Evolutionary conservation across 2,113 vertebrate genomes (phyloP).

Genomic region (Austrofundulus limnaeus): DNA sequence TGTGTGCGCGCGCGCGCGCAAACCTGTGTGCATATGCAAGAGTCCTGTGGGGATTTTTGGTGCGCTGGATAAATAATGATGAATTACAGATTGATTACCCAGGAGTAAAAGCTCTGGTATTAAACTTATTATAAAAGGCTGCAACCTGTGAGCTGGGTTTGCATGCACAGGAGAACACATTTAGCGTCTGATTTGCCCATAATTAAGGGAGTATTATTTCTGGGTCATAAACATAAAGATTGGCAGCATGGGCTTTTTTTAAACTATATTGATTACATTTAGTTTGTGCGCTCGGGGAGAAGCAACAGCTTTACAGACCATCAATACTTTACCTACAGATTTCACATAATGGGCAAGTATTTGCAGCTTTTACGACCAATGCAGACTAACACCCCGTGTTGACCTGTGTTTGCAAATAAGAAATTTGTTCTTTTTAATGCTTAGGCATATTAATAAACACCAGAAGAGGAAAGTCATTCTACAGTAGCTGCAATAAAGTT

Average conservation of each 20-base stretch:
- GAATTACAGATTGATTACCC: conserved; percentile 77
- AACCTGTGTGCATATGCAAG: conserved; percentile 18
- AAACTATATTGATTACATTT: conserved; percentile 56
- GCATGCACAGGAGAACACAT: conserved; percentile 21
- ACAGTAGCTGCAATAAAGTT: conserved; percentile 24
- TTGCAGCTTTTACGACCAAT: conserved; percentile 43
- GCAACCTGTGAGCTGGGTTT: conserved; percentile 44
- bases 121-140: conserved; percentile 67
- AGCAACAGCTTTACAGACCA: conserved; percentile 25
- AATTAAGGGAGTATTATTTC: conserved; percentile 64
- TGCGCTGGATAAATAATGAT: conserved; percentile 70
- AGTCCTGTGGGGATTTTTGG: conserved; percentile 56
- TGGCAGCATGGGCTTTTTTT: conserved; percentile 55
- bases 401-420: conserved; percentile 43
- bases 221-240: conserved; percentile 59
- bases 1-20: conserved; percentile 19
- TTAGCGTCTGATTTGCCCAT: conserved; percentile 41
- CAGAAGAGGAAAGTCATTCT: conserved; percentile 25
- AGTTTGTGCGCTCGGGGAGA: conserved; percentile 30
- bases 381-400: conserved; percentile 41
- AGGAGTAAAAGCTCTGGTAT: conserved; percentile 67
- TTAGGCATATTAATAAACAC: conserved; percentile 32
- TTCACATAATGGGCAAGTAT: conserved; percentile 37
- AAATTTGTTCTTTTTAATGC: conserved; percentile 41
- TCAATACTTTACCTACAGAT: conserved; percentile 51